Evolutionary conservation across 2,888 invertebrate species (phyloP), one percentile per base, ranked within the genome.

Genomic region (Linyphia triangularis): DNA sequence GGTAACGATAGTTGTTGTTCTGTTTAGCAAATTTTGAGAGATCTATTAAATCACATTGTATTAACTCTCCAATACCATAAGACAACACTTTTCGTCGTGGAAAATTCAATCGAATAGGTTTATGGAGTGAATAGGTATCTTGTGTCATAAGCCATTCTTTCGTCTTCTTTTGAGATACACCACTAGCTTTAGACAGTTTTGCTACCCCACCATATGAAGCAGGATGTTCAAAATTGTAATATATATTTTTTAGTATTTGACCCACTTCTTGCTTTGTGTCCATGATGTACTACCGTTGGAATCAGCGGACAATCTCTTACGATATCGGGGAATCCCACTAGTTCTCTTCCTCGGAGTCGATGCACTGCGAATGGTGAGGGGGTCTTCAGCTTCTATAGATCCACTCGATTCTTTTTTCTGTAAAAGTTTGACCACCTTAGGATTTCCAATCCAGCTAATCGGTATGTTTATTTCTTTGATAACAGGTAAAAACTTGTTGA

Each of bases 31-130:
- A 73, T 28, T 83, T 83, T 24, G 61, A 30, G 1, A 83, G 5
- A 72, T 72, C 83, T 0, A 61, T 16, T 72, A 83, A 83, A 73
- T 83, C 63, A 28, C 72, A 26, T 57, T 70, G 70, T 0, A 69
- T 37, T 2, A 70, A 22, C 22, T 81, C 70, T 24, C 70, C 59
- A 40, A 70, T 40, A 4, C 82, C 69, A 24, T 37, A 69, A 2
- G 67, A 43, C 0, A 81, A 24, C 1, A 51, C 22, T 28, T 81
- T 81, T 6, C 69, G 57, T 10, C 81, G 51, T 0, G 33, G 33
- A 26, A 72, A 72, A 5, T 82, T 82, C 9, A 40, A 61, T 24
- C 72, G 19, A 9, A 26, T 22, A 0, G 72, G 82, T 61, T 72
- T 70, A 13, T 72, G 70, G 1, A 82, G 26, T 4, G 82, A 61